These are phyloP conservation scores for Triops cancriformis DNA, from an alignment of 1,140 invertebrate genomes.

Conservation along the genomic window DNA sequence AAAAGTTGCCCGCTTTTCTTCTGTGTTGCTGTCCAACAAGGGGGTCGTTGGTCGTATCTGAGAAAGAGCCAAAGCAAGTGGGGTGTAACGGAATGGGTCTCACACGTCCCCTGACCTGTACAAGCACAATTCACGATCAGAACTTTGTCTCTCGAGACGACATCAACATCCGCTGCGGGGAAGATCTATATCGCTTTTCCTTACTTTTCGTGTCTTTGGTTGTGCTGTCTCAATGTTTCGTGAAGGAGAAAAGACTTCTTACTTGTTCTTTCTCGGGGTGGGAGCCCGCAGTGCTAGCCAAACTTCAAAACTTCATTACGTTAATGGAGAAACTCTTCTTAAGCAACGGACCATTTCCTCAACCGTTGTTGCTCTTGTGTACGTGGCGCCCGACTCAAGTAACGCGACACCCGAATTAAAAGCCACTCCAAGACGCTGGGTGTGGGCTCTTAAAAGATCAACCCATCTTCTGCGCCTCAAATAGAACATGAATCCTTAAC, in stretches of 20 bases:
- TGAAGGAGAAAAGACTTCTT: neutral
- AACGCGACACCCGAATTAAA: neutral
- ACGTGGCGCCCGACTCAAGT: neutral
- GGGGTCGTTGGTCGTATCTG: neutral
- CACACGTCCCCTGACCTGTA: conserved; percentile 8
- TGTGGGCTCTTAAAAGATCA: neutral
- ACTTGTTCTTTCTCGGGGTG: neutral
- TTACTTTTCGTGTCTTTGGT: neutral
- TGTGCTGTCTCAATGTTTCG: neutral
- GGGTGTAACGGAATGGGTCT: neutral
- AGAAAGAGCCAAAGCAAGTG: neutral
- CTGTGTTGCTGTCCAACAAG: neutral
- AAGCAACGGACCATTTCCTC: neutral
- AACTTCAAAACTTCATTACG: conserved; percentile 2
- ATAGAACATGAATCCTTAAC: neutral
- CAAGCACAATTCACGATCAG: conserved; percentile 1
- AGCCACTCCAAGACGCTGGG: neutral
- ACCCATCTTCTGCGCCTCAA: neutral
- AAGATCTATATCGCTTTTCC: conserved; percentile 6
- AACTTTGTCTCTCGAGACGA: conserved; percentile 10
- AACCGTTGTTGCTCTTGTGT: neutral
- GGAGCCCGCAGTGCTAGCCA: neutral
- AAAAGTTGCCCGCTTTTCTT: neutral
- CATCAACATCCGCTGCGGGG: conserved; percentile 11
- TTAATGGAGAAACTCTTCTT: conserved; percentile 1